Base-by-base conservation (phyloP, 92 coral and sea anemone genomes). In the Epizoanthus illoricatus region DNA sequence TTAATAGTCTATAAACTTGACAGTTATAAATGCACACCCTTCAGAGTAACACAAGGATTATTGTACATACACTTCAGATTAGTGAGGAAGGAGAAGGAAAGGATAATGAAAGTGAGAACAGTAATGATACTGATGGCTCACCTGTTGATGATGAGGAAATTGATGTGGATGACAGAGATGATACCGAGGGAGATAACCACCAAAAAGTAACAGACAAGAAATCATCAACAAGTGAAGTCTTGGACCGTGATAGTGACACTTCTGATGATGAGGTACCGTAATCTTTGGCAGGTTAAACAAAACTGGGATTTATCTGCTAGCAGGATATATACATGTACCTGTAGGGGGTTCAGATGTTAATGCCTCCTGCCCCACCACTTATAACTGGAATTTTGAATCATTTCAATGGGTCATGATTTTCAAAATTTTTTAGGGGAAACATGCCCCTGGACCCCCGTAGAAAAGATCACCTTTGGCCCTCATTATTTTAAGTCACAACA, bases 221-320 rank as follows among this genome's bases (percentile, higher is more conserved):
- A 54, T 49, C 59, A 60, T 4, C 17, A 13, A 49, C 56, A 49
- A 61, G 60, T 58, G 20, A 39, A 80, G 65, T 57, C 33, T 19
- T 6, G 59, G 79, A 24, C 6, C 71, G 36, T 39, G 91, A 81
- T 52, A 59, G 69, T 59, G 92, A 91, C 5, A 86, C 91, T 45
- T 91, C 95, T 21, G 90, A 89, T 84, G 95, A 91, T 52, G 95
- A 91, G 92, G 95, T 91, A 56, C 33, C 33, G 33, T 28, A 28
- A 33, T 74, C 69, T 5, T 9, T 4, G 7, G 9, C 8, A 9
- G 5, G 12, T 16, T 4, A 1, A 16, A 65, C 13, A 18, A 40
- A 45, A 21, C 60, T 5, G 15, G 18, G 12, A 17, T 39, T 42
- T 39, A 47, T 57, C 39, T 47, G 16, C 9, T 61, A n/a, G 36